phyloP scores from a whole-genome alignment of 1,140 invertebrate genomes.

The Pseudomyrmex gracilis region DNA sequence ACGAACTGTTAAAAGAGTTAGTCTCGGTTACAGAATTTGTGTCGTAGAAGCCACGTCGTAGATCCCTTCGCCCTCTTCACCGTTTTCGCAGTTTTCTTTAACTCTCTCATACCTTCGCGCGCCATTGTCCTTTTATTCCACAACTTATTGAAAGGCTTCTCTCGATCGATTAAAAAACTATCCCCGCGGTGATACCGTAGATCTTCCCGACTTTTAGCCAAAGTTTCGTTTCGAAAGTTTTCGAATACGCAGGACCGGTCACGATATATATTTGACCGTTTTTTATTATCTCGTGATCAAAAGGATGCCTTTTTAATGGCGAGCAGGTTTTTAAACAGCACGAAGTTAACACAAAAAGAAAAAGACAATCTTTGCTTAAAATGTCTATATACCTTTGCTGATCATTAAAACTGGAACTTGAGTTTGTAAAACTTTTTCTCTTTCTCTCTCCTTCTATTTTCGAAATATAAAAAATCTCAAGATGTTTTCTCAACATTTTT shows the following conservation, averaged over 20 bases:
- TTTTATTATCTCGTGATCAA: slow-evolving; percentile 20
- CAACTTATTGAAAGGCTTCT: slow-evolving; percentile 58
- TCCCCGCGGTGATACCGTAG: slow-evolving; percentile 38
- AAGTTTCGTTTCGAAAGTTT: slow-evolving; percentile 30
- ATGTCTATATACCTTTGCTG: background rate
- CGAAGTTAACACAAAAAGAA: background rate
- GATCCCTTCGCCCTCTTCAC: background rate
- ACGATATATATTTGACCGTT: slow-evolving; percentile 21
- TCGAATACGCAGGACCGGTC: slow-evolving; percentile 10
- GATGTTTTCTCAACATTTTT: background rate
- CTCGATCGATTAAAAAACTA: slow-evolving; percentile 62
- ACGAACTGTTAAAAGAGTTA: slow-evolving; percentile 79
- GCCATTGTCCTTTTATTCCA: slow-evolving; percentile 42
- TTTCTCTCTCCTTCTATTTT: background rate
- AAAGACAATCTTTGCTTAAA: background rate
- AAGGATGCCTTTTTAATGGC: slow-evolving; percentile 27
- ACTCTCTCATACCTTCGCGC: background rate
- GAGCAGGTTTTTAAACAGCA: slow-evolving; percentile 4
- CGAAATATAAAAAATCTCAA: background rate
- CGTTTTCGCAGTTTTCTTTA: slow-evolving; percentile 20
- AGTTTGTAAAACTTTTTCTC: background rate
- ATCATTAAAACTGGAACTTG: background rate
- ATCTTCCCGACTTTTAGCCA: background rate
- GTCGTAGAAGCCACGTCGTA: slow-evolving; percentile 54
- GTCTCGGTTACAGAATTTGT: slow-evolving; percentile 79